Conservation (phyloP, 2,113 vertebrate genomes). For the human (Homo sapiens) region GRCh38 chr11:7482501-7483000, state of each 20-base stretch:
- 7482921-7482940: neutral
- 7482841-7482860: conserved; percentile 47
- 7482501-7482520: neutral
- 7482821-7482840: conserved; percentile 63
- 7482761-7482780: conserved; percentile 36
- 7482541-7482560: neutral
- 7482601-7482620: neutral
- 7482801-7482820: conserved; percentile 62
- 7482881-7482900: neutral
- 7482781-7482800: conserved; percentile 41
- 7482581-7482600: neutral
- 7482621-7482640: neutral
- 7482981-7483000: neutral
- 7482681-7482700: conserved; percentile 11
- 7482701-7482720: conserved; percentile 35
- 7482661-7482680: neutral
- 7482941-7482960: neutral
- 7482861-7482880: conserved; percentile 53
- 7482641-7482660: neutral
- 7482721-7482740: conserved; percentile 46
- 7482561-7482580: neutral
- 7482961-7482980: neutral
- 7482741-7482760: conserved; percentile 60
- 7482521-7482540: neutral
- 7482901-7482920: neutral